Evolutionary conservation across 2,113 vertebrate genomes (phyloP), one percentile per base, ranked within the genome.

Genomic region (Odontesthes bonariensis): DNA sequence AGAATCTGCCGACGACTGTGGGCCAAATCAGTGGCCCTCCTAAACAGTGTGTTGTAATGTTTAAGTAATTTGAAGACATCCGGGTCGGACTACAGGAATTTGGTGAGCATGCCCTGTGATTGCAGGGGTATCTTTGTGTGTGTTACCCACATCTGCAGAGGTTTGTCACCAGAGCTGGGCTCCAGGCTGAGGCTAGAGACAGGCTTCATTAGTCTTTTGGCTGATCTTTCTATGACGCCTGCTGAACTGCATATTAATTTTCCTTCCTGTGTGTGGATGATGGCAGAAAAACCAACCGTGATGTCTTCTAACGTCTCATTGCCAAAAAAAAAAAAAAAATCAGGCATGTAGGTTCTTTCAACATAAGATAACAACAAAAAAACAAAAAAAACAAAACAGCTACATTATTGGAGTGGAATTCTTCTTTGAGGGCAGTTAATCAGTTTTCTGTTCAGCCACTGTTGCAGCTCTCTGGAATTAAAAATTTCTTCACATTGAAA

Each of bases 21-120:
- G 71, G 67, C 58, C 67, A 66, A 80, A 86, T 81, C 73, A 79
- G 77, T 61, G 83, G 62, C 69, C 66, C 77, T 63, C 73, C 49
- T 6, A 22, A 78, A n/a, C 44, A 78, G 75, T 68, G 53, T 84
- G 82, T 40, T 78, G 59, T 77, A 73, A 87, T 49, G 83, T 89
- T 87, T 83, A 78, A 79, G 79, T 82, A 76, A 84, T 75, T 73
- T 78, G 86, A 82, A 85, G 87, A 89, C 81, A 82, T 86, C 73
- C 81, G 76, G 73, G 69, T 67, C 33, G 79, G 67, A 75, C 62
- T 62, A 69, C 73, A 88, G 79, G 80, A 89, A 90, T 84, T 77
- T 46, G 65, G 77, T 75, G 84, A 79, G 68, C 40, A 59, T 83
- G 73, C 83, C 76, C 89, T 83, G 83, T 87, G 85, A 89, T 88